Base-by-base conservation (phyloP, 2,113 vertebrate species). In the Equus quagga region DNA sequence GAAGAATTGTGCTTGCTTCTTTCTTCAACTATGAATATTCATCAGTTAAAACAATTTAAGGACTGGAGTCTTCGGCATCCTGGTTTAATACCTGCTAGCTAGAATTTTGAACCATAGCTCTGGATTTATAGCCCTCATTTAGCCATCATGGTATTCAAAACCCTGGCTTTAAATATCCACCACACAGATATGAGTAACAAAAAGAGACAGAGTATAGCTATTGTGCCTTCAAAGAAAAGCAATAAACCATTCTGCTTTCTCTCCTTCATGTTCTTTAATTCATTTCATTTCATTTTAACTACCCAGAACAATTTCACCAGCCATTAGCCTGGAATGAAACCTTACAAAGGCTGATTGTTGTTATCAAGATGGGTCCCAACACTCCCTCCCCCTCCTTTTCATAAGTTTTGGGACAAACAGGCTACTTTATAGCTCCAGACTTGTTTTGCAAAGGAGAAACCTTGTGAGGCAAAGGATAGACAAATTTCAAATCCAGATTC, bases 281-380 rank as follows among this genome's bases (percentile, higher is more conserved):
- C 98, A 99, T 99, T 98, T 99, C 98, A 99, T 99, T 99, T 99
- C 97, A 98, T 99, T 99, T 99, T 98, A 99, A 99, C 98, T 98
- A 99, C 98, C 98, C 98, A 98, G 97, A 99, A 99, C 98, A 99
- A 99, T 99, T 99, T 99, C 98, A 98, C 98, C 98, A 99, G 98
- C 98, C 98, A 99, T 99, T 99, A 99, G 97, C 98, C 98, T 98
- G 98, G 98, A 99, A 99, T 98, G 98, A 99, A 98, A 98, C 93
- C 97, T 98, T 97, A 98, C 98, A 99, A 98, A 98, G 94, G 97
- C 97, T 98, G 96, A 98, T 98, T 98, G 97, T 98, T 99, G 98
- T 98, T 98, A 98, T 98, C 98, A 98, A 98, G 98, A 98, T 97
- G 94, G 80, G 89, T 94, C 96, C 86, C 93, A 94, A 97, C 75